Evolutionary conservation across 2,888 invertebrate genomes (phyloP), one percentile per base, ranked within the genome.

Genomic region (Stenichneumon culpator): DNA sequence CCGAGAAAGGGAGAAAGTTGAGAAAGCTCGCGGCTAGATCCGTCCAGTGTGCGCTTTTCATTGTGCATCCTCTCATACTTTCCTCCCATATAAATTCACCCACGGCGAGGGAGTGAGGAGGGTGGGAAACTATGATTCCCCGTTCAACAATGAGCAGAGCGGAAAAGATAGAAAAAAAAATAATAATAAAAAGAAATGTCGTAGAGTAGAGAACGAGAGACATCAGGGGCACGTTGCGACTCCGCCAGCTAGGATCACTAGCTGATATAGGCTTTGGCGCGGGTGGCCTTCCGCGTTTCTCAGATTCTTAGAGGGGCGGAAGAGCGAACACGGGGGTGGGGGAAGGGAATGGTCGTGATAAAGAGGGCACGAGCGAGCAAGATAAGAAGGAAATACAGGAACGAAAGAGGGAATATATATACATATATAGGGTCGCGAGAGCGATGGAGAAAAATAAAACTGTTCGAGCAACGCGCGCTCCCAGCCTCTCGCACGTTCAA

Each of bases 401-500:
- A 63, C 25, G 28, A 50, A 52, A 69, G 72, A 54, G 11, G 60
- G 67, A 77, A 70, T 80, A 84, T 11, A 39, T 39, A 39, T 39
- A 39, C 5, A 2, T 39, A 54, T 78, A 69, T 32, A 77, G 60
- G 52, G 50, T 67, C 68, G 36, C 47, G 50, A 28, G 54, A 25
- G 7, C 70, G 68, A 81, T n/a, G 22, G 78, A 50, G 74, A 84
- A 84, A 82, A 84, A 57, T 57, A 81, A 78, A 82, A 79, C 54
- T 60, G 60, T 82, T 80, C 57, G 77, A 19, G 70, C 22, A 79
- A 72, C 32, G 79, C 50, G 79, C 57, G 28, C 69, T 25, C 47
- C 60, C 28, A 28, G 28, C 88, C 88, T 89, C 89, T 86, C 86
- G 83, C 60, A 63, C 87, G 87, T 87, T 86, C 86, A 89, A 88